Evolutionary conservation across 1,140 invertebrate species (phyloP), one percentile per base, ranked within the genome.

Genomic region (Lineus longissimus): DNA sequence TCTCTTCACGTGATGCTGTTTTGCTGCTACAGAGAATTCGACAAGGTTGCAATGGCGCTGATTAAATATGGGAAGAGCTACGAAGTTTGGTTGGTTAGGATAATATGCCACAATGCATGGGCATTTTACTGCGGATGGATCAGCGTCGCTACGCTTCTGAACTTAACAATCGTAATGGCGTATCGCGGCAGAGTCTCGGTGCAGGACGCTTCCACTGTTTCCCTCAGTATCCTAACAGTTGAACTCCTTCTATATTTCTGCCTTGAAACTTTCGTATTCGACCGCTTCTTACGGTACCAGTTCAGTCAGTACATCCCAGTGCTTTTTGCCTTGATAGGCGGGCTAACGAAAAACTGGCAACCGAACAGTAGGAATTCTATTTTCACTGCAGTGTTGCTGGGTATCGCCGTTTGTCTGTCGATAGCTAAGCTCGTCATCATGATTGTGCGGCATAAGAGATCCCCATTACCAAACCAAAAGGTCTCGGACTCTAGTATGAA

Each of bases 71-170:
- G 47, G 2, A 27, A 7, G 47, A 19, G 2, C 11, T n/a, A 31
- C n/a, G 64, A 69, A 9, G 31, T 67, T 4, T 80, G 78, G 78
- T 47, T 78, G 15, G 70, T 71, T 13, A 61, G 78, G 27, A 62
- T 73, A n/a, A 55, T 81, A 17, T 71, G 80, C 1, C 76, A 80
- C 17, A 81, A 81, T 59, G 79, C 76, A 17, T 60, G 80, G 0
- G 71, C 68, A 13, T 71, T 78, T 17, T 79, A 79, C 55, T 75
- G 73, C 4, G 72, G 74, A 0, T 80, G 78, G 78, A 68, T 68
- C 15, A 73, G 70, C 19, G 69, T 80, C 11, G 79, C 78, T 4
- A 70, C 78, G 6, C 64, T 77, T 9, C 66, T 80, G 22, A 81
- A 80, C 62, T 63, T 70, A 36, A 59, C 65, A 30, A 63, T 73